Percentiles rank a stretch among this genome's conserved stretches.
These are phyloP conservation scores for Scomber colias DNA, from an alignment of 2,113 vertebrate species.

Conservation along the genomic window DNA sequence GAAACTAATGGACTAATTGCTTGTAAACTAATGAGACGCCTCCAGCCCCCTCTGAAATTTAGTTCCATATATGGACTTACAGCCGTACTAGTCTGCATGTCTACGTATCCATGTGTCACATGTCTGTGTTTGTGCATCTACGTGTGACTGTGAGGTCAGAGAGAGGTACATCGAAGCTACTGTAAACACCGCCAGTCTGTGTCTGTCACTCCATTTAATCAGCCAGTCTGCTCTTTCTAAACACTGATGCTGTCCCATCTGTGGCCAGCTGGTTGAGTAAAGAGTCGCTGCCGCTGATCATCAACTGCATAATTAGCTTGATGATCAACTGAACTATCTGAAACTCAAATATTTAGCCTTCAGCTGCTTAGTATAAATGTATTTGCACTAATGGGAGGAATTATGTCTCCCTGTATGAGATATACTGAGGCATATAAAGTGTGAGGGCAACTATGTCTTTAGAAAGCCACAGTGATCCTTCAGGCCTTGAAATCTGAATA, in stretches of 20 bases:
- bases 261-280: constrained; percentile 56
- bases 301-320: constrained; percentile 48
- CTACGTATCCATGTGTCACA: background rate
- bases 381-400: background rate
- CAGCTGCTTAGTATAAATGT: constrained; percentile 25
- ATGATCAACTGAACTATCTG: constrained; percentile 49
- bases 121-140: background rate
- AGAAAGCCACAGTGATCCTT: background rate
- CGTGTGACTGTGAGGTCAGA: constrained; percentile 42
- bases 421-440: too few relatives aligned
- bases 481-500: background rate
- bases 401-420: background rate
- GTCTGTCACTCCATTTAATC: constrained; percentile 58
- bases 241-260: constrained; percentile 60
- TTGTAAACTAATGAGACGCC: constrained; percentile 32
- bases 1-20: constrained; percentile 53
- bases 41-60: background rate
- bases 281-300: constrained; percentile 41
- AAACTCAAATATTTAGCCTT: constrained; percentile 30
- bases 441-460: background rate
- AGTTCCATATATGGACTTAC: constrained; percentile 54
- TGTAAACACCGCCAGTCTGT: constrained; percentile 65
- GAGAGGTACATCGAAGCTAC: constrained; percentile 37
- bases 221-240: constrained; percentile 47
- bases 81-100: constrained; percentile 18